These are phyloP conservation scores for Vombatus ursinus DNA, from an alignment of 2,113 vertebrate species.

Conservation along the genomic window DNA sequence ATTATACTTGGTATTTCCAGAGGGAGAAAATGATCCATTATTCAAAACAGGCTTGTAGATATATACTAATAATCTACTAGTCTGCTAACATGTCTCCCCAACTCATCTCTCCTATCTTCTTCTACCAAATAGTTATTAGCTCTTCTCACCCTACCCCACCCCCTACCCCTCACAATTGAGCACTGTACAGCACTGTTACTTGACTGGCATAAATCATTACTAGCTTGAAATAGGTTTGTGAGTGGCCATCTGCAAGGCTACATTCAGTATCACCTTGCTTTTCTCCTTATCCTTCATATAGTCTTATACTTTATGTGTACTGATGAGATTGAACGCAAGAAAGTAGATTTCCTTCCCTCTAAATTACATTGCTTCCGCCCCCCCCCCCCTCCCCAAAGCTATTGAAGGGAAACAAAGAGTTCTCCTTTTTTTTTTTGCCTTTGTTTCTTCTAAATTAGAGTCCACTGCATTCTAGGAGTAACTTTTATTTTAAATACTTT, in stretches of 20 bases:
- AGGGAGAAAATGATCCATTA: neutral
- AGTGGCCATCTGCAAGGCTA: slow-evolving; percentile 29
- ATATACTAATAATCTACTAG: neutral
- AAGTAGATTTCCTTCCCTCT: neutral
- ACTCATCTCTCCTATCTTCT: neutral
- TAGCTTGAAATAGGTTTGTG: slow-evolving; percentile 6
- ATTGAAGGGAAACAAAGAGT: slow-evolving; percentile 19
- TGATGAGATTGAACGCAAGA: slow-evolving; percentile 19
- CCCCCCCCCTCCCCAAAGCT: neutral
- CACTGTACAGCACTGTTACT: neutral
- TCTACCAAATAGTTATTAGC: neutral
- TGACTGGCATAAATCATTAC: neutral
- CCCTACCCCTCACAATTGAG: neutral
- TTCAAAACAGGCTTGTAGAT: neutral
- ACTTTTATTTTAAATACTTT: slow-evolving; percentile 54
- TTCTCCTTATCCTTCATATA: slow-evolving; percentile 38
- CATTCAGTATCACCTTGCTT: neutral
- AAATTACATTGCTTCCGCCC: neutral
- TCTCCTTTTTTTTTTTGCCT: slow-evolving; percentile 25
- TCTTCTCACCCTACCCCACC: slow-evolving; percentile 18
- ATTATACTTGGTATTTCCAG: slow-evolving; percentile 5
- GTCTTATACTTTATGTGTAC: neutral
- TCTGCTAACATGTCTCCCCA: neutral
- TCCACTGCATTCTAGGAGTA: slow-evolving; percentile 40
- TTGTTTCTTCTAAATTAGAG: neutral